Evolutionary conservation across 2,797 vertebrate genomes (phyloP).

Genomic region (Myotis vivesi): DNA sequence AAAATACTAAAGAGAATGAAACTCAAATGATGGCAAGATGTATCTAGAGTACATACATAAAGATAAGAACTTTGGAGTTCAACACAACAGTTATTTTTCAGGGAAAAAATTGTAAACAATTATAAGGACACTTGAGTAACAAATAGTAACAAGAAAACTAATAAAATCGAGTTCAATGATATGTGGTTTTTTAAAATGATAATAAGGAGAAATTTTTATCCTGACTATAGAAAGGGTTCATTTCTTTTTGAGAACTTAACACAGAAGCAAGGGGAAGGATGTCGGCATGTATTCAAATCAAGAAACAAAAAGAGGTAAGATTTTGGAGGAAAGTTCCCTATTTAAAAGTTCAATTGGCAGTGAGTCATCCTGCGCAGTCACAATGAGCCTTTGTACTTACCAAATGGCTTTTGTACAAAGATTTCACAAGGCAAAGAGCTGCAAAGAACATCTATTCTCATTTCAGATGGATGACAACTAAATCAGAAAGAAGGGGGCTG

Average conservation of each 20-base stretch:
- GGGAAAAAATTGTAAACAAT: not conserved
- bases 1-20: not conserved
- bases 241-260: constrained; percentile 54
- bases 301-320: constrained; percentile 71
- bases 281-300: constrained; percentile 65
- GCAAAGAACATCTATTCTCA: constrained; percentile 65
- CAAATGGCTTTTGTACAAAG: constrained; percentile 67
- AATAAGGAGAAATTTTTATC: constrained; percentile 18
- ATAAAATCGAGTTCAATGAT: not conserved
- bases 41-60: not conserved
- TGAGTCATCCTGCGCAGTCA: constrained; percentile 69
- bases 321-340: constrained; percentile 59
- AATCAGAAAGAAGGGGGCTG: constrained; percentile 57
- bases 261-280: constrained; percentile 11
- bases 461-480: constrained; percentile 54
- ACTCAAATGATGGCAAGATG: not conserved
- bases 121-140: not conserved
- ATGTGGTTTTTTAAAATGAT: not conserved
- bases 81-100: not conserved
- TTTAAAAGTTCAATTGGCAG: constrained; percentile 73
- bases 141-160: not conserved
- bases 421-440: constrained; percentile 60
- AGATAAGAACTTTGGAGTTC: not conserved
- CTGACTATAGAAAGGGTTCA: not conserved
- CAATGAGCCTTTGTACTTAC: constrained; percentile 71